Percentiles rank a stretch among this genome's conserved stretches.
Evolutionary conservation across 2,797 vertebrate species (phyloP).

Genomic region (Odontamblyopus rebecca): DNA sequence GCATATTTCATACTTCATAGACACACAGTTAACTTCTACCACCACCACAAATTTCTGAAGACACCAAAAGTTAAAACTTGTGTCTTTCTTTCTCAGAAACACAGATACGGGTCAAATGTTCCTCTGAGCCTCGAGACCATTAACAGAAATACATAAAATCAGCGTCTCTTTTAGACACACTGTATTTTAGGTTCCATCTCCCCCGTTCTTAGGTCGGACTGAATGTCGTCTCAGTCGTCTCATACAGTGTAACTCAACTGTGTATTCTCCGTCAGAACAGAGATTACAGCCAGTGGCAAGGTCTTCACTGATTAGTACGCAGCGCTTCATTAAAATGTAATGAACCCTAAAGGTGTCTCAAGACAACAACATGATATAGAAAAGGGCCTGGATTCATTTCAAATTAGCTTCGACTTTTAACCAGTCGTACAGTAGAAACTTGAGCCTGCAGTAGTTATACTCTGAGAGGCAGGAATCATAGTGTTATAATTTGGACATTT

Average conservation of each 20-base stretch:
- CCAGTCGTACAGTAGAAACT: neutral
- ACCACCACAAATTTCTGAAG: neutral
- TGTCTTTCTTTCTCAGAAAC: neutral
- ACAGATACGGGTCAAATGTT: conserved; percentile 34
- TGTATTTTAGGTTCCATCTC: conserved; percentile 18
- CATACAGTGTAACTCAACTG: conserved; percentile 24
- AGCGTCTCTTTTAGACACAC: conserved; percentile 19
- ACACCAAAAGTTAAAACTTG: neutral
- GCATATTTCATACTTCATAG: too few species aligned
- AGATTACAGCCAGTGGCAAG: conserved; percentile 50
- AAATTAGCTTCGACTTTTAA: conserved; percentile 4
- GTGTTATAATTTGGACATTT: too few species aligned
- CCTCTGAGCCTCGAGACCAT: conserved; percentile 44
- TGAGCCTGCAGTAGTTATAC: too few species aligned
- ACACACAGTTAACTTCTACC: too few species aligned
- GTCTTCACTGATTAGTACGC: conserved; percentile 31
- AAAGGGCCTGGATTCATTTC: conserved; percentile 21
- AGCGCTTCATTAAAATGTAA: conserved; percentile 47
- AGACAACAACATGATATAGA: conserved; percentile 9
- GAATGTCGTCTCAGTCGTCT: conserved; percentile 12
- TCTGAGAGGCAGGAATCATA: too few species aligned
- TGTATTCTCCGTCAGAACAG: conserved; percentile 17
- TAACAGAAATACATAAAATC: conserved; percentile 42
- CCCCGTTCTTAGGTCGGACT: conserved; percentile 27
- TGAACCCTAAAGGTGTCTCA: conserved; percentile 36